Evolutionary conservation across 2,113 vertebrate species (phyloP), one percentile per base, ranked within the genome.

Genomic region (Plestiodon gilberti): DNA sequence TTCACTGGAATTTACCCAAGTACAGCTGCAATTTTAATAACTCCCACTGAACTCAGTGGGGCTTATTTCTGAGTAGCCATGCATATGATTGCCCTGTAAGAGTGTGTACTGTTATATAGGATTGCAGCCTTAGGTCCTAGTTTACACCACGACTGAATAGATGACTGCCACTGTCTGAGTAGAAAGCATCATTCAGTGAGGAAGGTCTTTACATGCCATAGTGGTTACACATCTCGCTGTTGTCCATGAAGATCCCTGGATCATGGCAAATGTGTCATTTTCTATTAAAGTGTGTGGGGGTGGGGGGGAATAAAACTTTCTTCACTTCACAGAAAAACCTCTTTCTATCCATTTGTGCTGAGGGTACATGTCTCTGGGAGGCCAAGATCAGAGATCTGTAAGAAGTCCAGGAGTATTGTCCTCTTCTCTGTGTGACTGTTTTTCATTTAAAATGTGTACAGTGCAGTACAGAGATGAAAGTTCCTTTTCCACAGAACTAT

Each of bases 371-470:
- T 57, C 65, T 43, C 52, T 85, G 18, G 76, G 11, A 69, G 4
- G 33, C 64, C 17, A 85, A 55, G 75, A 85, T 86, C 69, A 81
- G 69, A 81, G 13, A 35, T 81, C 62, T 64, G 64, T 28, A 64
- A 28, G 13, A 52, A 62, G 30, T 80, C 23, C 25, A 64, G 20
- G 57, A 71, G 64, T 81, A 74, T 61, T 79, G 52, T 74, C 23
- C 28, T 86, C 20, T 81, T 73, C 40, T 52, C 2, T 55, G 30
- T 38, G 25, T 35, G n/a, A 40, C 78, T 87, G 85, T 81, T 81
- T 87, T 87, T 87, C 85, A 87, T 87, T 87, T 87, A 75, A 74
- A 74, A 65, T 75, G 43, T 87, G 40, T 81, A 55, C 85, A 87
- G 30, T 74, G 59, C 40, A 81, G 40, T 81, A 87, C 43, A 81